Evolutionary conservation across 2,888 invertebrate genomes (phyloP), one percentile per base, ranked within the genome.

Genomic region (Eulithis testata): DNA sequence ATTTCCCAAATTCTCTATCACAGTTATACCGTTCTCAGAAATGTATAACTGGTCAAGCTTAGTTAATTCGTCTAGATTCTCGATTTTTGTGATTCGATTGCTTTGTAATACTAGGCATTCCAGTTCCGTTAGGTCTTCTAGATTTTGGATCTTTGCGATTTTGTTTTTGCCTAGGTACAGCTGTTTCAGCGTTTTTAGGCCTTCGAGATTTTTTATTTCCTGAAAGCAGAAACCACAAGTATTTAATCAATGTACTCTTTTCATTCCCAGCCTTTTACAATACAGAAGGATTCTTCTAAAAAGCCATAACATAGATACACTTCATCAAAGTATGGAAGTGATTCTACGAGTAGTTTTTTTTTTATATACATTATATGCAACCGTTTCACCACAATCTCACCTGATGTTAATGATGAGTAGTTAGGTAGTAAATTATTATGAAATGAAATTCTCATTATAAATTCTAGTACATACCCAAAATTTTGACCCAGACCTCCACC

Each of bases 131-230:
- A 99, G 88, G 1, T 93, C 91, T 11, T 96, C 95, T 11, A 99
- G 86, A 81, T 98, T 97, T 78, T 97, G 95, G 55, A 99, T 96
- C 86, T 96, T 96, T 0, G 94, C 91, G 70, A 99, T 98, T 93
- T 99, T 99, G 88, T 99, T 99, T 89, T 98, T 99, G 11, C 98
- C 99, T 61, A 99, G 89, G 88, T 96, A 99, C 11, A 98, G 91
- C 76, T 96, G 96, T 14, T 95, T 96, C 14, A 99, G 89, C 62
- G 95, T 95, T 2, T 92, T 94, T 68, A 99, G 88, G 0, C 95
- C 95, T 4, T 96, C 96, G 9, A 99, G 86, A 86, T 98, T 97
- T 85, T 97, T 97, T 72, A 99, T 97, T 82, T 95, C 96, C 95
- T 97, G 91, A 73, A 5, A 11, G 90, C 85, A 21, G 31, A 11